These are phyloP conservation scores for Anguilla megastoma DNA, from an alignment of 2,797 vertebrate genomes.

Conservation along the genomic window DNA sequence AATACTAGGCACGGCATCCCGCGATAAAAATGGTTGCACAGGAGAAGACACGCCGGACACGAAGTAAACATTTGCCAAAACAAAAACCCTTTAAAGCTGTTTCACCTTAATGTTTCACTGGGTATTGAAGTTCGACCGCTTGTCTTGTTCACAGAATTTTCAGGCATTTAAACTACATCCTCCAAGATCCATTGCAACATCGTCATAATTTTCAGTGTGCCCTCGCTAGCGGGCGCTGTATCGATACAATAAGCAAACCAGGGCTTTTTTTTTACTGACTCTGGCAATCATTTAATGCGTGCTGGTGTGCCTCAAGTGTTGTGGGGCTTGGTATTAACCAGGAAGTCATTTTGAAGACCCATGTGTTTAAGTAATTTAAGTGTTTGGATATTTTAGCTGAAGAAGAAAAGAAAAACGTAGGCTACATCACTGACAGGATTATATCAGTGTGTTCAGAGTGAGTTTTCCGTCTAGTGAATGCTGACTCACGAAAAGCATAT, in stretches of 20 bases:
- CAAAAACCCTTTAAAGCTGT: conserved; percentile 14
- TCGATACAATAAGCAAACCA: background rate
- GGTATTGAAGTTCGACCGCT: conserved; percentile 46
- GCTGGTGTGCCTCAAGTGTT: background rate
- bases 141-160: background rate
- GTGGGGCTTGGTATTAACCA: background rate
- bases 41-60: conserved; percentile 52
- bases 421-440: background rate
- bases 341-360: background rate
- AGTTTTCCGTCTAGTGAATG: background rate
- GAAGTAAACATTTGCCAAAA: conserved; percentile 64
- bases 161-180: conserved; percentile 26
- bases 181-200: conserved; percentile 17
- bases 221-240: background rate
- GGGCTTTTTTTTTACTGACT: background rate
- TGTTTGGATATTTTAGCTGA: background rate
- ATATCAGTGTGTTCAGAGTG: background rate
- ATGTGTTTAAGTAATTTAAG: background rate
- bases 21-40: background rate
- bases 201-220: background rate
- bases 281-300: background rate
- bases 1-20: background rate
- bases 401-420: background rate
- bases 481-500: background rate
- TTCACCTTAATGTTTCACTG: conserved; percentile 32